Evolutionary conservation across 35 echinoderm and acorn worm genomes (phyloP).

Genomic region (Ptychodera flava): DNA sequence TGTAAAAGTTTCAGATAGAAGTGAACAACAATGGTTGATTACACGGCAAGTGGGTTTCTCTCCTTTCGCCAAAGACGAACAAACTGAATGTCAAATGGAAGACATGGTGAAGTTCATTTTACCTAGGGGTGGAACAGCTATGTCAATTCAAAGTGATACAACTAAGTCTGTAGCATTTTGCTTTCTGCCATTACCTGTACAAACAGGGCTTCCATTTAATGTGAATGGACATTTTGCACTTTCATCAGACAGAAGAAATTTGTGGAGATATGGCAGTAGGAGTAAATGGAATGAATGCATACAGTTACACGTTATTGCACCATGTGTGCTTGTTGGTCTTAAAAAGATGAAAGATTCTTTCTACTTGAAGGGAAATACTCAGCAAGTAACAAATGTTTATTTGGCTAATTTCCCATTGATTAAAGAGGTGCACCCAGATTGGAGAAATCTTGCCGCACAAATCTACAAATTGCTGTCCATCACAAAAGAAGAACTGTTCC

Average conservation of each 20-base stretch:
- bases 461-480: background rate
- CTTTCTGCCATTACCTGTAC: slow-evolving; percentile 53
- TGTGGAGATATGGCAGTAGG: slow-evolving; percentile 37
- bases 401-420: background rate
- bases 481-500: background rate
- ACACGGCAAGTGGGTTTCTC: slow-evolving; percentile 17
- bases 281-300: slow-evolving; percentile 56
- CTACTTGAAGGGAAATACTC: background rate
- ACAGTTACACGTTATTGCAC: slow-evolving; percentile 30
- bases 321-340: slow-evolving; percentile 11
- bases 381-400: background rate
- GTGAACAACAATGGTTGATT: slow-evolving; percentile 27
- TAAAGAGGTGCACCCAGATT: background rate
- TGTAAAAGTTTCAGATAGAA: background rate
- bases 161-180: slow-evolving; percentile 15
- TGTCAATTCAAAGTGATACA: background rate
- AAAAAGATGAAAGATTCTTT: background rate
- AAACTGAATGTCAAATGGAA: background rate
- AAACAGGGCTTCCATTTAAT: slow-evolving; percentile 39
- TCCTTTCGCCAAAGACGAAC: background rate
- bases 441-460: background rate
- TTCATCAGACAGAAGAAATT: slow-evolving; percentile 43
- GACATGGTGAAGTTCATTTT: background rate
- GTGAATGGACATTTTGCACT: slow-evolving; percentile 59
- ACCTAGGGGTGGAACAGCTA: background rate